Conservation (phyloP, 2,888 invertebrate species). For the Drosophila barbarae region DNA sequence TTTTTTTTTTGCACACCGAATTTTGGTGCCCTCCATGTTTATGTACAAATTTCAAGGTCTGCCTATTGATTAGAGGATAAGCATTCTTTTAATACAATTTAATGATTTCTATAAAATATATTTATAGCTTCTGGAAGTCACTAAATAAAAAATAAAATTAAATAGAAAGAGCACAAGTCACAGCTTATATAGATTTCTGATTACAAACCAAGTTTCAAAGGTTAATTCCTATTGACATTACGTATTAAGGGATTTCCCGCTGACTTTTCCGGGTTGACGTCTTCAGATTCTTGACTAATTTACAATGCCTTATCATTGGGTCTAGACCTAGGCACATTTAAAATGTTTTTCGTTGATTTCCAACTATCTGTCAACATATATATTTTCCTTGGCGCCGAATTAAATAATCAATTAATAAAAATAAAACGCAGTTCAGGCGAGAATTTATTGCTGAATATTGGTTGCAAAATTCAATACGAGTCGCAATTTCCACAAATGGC, state of each 20-base stretch:
- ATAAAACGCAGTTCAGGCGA: conserved; percentile 28
- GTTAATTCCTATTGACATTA: conserved; percentile 4
- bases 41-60: conserved; percentile 24
- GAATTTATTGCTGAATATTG: conserved; percentile 42
- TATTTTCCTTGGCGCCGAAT: conserved; percentile 14
- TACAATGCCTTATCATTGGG: conserved; percentile 29
- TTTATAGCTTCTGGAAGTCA: neutral
- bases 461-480: conserved; percentile 23
- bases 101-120: neutral
- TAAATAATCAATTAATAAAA: conserved; percentile 40
- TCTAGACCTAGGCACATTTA: conserved; percentile 17
- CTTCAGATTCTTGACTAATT: conserved; percentile 17
- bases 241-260: conserved; percentile 19
- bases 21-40: conserved; percentile 15
- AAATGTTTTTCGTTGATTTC: conserved; percentile 12
- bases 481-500: conserved; percentile 29
- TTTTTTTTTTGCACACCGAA: conserved; percentile 22
- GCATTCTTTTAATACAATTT: conserved; percentile 1
- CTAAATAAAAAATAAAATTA: too few relatives aligned
- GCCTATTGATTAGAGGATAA: conserved; percentile 18
- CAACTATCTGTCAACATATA: neutral
- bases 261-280: conserved; percentile 15
- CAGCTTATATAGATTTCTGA: neutral
- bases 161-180: too few relatives aligned
- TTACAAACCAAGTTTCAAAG: neutral